Conservation (phyloP, 92 coral and sea anemone species). For the Ricordea florida region DNA sequence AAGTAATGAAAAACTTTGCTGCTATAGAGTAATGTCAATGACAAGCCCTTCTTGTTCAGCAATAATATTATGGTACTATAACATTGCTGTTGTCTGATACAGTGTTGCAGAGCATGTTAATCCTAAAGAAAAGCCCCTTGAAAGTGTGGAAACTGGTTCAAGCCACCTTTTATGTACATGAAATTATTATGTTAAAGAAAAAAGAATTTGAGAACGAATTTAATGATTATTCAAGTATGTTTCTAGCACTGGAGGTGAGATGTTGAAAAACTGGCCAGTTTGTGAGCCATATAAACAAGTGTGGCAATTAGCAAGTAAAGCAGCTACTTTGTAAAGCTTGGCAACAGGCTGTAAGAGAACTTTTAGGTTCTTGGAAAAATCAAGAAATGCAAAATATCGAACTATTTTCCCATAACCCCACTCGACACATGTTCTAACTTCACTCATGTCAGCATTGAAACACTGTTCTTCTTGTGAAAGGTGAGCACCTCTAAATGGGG, state of each 20-base stretch:
- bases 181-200: no score
- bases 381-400: conserved; percentile 2
- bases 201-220: no score
- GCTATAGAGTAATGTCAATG: no score
- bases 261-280: background rate
- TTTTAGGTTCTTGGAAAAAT: background rate
- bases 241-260: conserved; percentile 29
- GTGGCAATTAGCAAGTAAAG: background rate
- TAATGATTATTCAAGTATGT: conserved; percentile 19
- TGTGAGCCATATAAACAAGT: conserved; percentile 39
- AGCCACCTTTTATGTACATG: no score
- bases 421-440: conserved; percentile 16
- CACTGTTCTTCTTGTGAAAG: background rate
- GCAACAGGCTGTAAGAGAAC: conserved; percentile 47
- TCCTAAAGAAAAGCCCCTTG: background rate
- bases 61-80: no score
- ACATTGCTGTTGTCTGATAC: no score
- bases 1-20: no score
- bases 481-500: conserved; percentile 13
- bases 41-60: no score
- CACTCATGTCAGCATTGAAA: conserved; percentile 23
- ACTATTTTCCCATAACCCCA: conserved; percentile 36
- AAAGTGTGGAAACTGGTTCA: background rate
- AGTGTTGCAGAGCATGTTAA: no score
- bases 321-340: background rate